These are phyloP conservation scores for Molanna angustata DNA, from an alignment of 2,888 invertebrate genomes.

Conservation along the genomic window DNA sequence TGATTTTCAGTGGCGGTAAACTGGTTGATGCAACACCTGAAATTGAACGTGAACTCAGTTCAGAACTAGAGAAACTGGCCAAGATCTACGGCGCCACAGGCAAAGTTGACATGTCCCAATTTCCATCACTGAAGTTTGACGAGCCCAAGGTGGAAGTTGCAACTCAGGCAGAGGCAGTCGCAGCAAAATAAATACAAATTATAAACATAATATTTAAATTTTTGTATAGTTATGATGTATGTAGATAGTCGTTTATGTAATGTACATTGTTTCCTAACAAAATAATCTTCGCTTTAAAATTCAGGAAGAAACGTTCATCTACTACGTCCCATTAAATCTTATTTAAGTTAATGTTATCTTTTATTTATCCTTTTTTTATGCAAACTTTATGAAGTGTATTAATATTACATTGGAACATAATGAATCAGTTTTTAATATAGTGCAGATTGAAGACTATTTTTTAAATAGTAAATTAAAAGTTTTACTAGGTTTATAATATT, in stretches of 20 bases:
- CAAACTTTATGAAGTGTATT: background rate
- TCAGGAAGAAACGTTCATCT: no score
- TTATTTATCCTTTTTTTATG: background rate
- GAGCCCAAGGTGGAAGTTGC: constrained; percentile 71
- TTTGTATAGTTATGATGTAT: no score
- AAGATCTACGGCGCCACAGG: constrained; percentile 72
- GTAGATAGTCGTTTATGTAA: background rate
- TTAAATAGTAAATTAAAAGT: no score
- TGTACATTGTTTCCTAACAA: constrained; percentile 9
- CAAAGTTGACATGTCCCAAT: constrained; percentile 83
- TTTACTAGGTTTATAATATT: no score
- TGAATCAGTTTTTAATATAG: no score
- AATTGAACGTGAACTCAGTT: constrained; percentile 68
- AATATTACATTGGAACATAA: no score
- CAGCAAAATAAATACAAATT: constrained; percentile 17
- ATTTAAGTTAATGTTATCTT: constrained; percentile 25
- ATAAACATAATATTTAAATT: no score
- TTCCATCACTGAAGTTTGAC: constrained; percentile 81
- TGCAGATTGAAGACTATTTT: no score
- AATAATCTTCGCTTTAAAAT: no score
- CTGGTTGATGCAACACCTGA: constrained; percentile 79
- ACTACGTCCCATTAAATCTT: constrained; percentile 21
- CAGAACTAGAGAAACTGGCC: constrained; percentile 78
- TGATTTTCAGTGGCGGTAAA: constrained; percentile 68
- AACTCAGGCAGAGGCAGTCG: constrained; percentile 41